Evolutionary conservation across 2,888 invertebrate genomes (phyloP), one percentile per base, ranked within the genome.

Genomic region (Charanyca ferruginea): DNA sequence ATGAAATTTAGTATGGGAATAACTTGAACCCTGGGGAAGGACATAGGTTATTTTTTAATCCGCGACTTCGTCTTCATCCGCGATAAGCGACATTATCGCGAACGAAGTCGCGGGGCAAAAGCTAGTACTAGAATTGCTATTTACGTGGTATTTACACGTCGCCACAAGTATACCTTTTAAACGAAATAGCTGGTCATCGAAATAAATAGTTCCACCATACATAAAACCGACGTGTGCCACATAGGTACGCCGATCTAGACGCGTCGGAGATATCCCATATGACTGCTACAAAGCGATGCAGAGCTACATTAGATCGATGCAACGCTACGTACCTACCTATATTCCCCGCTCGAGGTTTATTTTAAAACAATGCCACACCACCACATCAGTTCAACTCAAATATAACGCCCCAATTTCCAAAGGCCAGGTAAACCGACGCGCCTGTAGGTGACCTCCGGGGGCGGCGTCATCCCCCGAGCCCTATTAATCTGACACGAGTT

Each of bases 401-500:
- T 11, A 45, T 42, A 57, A 38, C 25, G n/a, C 7, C 32, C 8
- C 13, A 32, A 20, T 32, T 49, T 23, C 44, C 2, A 16, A 38
- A 13, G 23, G 47, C 55, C 51, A 47, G 51, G 42, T 48, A 20
- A 54, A 16, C 38, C 42, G 13, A 54, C 22, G 18, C 47, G 22
- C 44, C 18, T 23, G 18, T 53, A 13, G 1, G 8, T 13, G 22
- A 18, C 18, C 8, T 5, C 25, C 11, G 42, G 67, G 57, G 35
- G 18, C 42, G 22, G 32, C 32, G 67, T 18, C 22, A 42, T 23
- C 16, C 44, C 11, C 47, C 20, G 23, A 41, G 41, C 32, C 20
- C 42, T 41, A 73, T 73, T 42, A 73, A 78, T 78, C 64, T 45
- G 23, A n/a, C 11, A 22, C 23, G 48, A 47, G 35, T 32, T 44